These are phyloP conservation scores for Crenuchus spilurus DNA, from an alignment of 2,797 vertebrate genomes.

Conservation along the genomic window DNA sequence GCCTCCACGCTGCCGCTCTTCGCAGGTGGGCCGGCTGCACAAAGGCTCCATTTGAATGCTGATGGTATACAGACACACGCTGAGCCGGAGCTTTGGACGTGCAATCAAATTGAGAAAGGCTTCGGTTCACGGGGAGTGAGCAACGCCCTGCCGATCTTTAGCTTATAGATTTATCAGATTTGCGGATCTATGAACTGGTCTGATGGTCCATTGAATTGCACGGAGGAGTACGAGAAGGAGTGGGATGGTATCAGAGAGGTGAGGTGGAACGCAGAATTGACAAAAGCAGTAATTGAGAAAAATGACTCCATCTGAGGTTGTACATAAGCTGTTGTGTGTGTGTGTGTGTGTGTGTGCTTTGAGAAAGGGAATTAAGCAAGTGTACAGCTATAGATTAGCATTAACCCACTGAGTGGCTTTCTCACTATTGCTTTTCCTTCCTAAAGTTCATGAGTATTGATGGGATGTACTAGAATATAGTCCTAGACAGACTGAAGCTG, in stretches of 20 bases:
- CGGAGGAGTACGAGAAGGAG: not conserved
- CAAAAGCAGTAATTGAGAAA: not conserved
- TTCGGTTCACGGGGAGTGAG: conserved; percentile 62
- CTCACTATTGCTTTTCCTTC: conserved; percentile 68
- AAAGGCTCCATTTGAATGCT: not conserved
- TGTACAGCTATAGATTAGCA: conserved; percentile 71
- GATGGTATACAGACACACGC: conserved; percentile 54
- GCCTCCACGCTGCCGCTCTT: not conserved
- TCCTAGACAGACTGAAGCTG: conserved; percentile 43
- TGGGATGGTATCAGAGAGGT: conserved; percentile 1
- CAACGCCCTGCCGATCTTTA: conserved; percentile 70
- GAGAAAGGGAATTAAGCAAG: conserved; percentile 50
- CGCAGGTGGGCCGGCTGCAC: conserved; percentile 1
- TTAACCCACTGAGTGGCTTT: conserved; percentile 74
- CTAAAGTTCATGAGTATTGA: conserved; percentile 70
- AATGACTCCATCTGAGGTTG: conserved; percentile 29
- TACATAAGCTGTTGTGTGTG: conserved; percentile 53
- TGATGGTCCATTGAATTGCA: conserved; percentile 1
- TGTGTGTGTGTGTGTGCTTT: conserved; percentile 48
- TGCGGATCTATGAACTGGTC: conserved; percentile 64
- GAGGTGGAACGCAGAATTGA: not conserved
- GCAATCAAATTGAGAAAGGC: conserved; percentile 41
- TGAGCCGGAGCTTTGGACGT: conserved; percentile 54
- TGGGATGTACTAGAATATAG: conserved; percentile 75
- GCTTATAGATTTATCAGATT: conserved; percentile 71